Percentiles rank a stretch among this genome's conserved stretches.
Conservation (phyloP, 2,888 invertebrate genomes). For the Rhamnusium bicolor region DNA sequence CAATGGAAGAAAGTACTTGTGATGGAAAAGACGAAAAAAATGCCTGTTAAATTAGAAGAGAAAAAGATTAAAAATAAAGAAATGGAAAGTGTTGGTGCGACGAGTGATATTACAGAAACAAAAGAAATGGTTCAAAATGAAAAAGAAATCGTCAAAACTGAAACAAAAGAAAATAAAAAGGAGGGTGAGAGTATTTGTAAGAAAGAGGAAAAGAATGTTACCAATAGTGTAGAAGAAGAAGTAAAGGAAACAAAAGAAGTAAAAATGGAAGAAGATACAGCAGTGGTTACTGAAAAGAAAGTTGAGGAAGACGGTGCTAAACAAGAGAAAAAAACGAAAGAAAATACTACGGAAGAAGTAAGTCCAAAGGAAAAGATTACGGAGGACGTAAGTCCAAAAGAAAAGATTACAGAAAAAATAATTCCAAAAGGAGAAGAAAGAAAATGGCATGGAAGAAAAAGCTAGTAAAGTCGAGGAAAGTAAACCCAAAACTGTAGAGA, state of each 20-base stretch:
- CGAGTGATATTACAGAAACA: neutral
- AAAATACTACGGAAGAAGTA: conserved; percentile 36
- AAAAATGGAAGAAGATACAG: conserved; percentile 61
- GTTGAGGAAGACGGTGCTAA: neutral
- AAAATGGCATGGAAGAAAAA: neutral
- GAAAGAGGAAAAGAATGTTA: neutral
- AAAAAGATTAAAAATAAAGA: neutral
- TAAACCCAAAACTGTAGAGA: neutral
- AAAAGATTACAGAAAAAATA: neutral
- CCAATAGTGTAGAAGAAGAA: neutral
- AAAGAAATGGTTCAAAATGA: neutral
- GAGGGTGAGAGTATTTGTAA: neutral
- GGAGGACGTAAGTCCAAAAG: too few relatives aligned
- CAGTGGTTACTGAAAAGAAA: conserved; percentile 57
- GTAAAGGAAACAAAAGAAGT: conserved; percentile 53
- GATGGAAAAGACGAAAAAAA: conserved; percentile 30
- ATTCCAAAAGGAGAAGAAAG: neutral
- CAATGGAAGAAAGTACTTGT: conserved; percentile 23
- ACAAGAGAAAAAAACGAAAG: neutral
- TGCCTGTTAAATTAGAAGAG: conserved; percentile 33
- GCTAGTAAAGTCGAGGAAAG: neutral
- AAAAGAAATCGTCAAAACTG: neutral
- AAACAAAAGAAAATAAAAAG: neutral
- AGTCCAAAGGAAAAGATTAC: conserved; percentile 6
- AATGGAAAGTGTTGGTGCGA: neutral